Conservation (phyloP, 2,113 vertebrate species). For the Psittacula cyanocephala region DNA sequence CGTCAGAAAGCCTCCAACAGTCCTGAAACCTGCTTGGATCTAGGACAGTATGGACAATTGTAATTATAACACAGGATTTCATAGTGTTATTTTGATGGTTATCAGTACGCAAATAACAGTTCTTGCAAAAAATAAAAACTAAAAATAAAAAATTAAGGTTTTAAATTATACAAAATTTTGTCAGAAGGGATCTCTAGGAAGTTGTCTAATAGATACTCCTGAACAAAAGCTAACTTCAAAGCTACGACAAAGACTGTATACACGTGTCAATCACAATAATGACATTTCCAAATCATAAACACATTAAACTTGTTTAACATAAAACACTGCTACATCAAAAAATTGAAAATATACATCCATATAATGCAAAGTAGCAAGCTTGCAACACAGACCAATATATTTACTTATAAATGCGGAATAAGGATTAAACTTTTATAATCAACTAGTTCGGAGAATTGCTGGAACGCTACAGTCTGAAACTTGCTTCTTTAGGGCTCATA, state of each 20-base stretch:
- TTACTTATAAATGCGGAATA: rapidly evolving
- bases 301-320: background rate
- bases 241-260: background rate
- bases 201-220: background rate
- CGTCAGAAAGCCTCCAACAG: conserved; percentile 95
- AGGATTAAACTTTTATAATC: background rate
- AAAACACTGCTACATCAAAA: background rate
- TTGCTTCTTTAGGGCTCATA: background rate
- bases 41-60: conserved; percentile 30
- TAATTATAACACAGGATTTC: background rate
- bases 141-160: background rate
- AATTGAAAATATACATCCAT: background rate
- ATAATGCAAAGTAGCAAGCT: background rate
- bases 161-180: background rate
- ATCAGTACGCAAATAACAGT: background rate
- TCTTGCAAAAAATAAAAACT: background rate
- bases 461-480: background rate
- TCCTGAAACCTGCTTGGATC: conserved; percentile 95
- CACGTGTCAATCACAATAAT: background rate
- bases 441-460: background rate
- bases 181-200: background rate
- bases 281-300: background rate
- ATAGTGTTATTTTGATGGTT: background rate
- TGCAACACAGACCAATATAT: background rate
- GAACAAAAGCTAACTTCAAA: background rate